Evolutionary conservation across 30 jellyfish, hydroid and myxozoan genomes (phyloP), one percentile per base, ranked within the genome.

Genomic region (Aurelia sp.): DNA sequence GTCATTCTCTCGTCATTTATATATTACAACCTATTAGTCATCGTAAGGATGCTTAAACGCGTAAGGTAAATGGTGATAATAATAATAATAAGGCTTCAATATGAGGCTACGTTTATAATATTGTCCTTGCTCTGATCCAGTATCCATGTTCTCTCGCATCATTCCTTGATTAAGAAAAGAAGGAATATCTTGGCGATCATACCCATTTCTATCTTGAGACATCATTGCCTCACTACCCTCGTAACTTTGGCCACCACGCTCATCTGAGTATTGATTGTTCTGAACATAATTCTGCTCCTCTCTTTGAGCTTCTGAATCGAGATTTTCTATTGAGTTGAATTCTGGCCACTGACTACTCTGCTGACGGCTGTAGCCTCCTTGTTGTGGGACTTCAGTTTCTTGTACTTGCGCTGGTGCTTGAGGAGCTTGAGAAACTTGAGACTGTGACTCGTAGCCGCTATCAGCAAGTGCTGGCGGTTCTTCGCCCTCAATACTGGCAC

Each of bases 271-370:
- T 44, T 71, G 93, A 44, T 44, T 44, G 10, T 44, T 44, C 55
- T 44, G 55, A 41, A 86, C 57, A 18, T 30, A 73, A 15, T 86
- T 31, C 75, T 84, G 93, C 59, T 84, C 93, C 57, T 84, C 93
- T 35, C 93, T 21, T 53, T 84, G 93, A 12, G 93, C 93, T 51
- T 84, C 93, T n/a, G 93, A 58, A 50, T 84, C 93, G 53, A 84
- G 52, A 41, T 68, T 72, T 16, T 72, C 87, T 23, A 84, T 67
- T 47, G 93, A 59, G 57, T 62, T 50, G 77, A 18, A 51, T 23
- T 73, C 81, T 13, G 86, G 84, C 92, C 85, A 71, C 71, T 71
- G 85, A 16, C 73, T 17, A 4, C 66, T 16, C 11, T 78, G 89
- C 80, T 17, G 80, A 44, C 79, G 69, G 69, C 69, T 59, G 55